Percentiles rank a stretch among this genome's conserved stretches.
phyloP scores from a whole-genome alignment of 1,140 invertebrate species.

The Argopecten irradians region DNA sequence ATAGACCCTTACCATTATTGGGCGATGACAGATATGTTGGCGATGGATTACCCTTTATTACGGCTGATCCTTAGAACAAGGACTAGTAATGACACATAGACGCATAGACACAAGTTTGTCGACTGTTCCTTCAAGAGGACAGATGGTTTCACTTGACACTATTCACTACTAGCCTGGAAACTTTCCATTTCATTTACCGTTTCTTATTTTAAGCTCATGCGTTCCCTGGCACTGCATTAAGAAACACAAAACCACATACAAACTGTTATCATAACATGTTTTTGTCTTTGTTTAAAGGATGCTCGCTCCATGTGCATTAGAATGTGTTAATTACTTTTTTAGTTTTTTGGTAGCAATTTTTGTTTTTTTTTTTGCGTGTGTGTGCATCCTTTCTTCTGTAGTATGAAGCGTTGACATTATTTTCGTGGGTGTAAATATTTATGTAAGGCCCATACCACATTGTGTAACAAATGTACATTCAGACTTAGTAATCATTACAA shows the following conservation, averaged over 20 bases:
- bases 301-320: too few species aligned
- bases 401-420: too few species aligned
- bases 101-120: neutral
- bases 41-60: neutral
- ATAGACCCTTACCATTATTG: neutral
- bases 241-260: neutral
- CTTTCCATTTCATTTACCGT: neutral
- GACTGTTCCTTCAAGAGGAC: neutral
- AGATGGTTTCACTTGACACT: slow-evolving; percentile 10
- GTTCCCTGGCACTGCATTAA: neutral
- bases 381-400: too few species aligned
- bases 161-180: neutral
- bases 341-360: too few species aligned
- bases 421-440: too few species aligned
- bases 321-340: too few species aligned
- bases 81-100: neutral
- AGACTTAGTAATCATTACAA: too few species aligned
- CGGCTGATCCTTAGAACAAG: neutral
- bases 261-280: neutral
- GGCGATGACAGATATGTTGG: neutral
- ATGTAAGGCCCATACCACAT: too few species aligned
- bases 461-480: too few species aligned
- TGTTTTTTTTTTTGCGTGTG: too few species aligned
- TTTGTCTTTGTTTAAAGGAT: too few species aligned
- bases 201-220: neutral